Conservation (phyloP, 2,888 invertebrate species). For the Caenorhabditis wallacei region DNA sequence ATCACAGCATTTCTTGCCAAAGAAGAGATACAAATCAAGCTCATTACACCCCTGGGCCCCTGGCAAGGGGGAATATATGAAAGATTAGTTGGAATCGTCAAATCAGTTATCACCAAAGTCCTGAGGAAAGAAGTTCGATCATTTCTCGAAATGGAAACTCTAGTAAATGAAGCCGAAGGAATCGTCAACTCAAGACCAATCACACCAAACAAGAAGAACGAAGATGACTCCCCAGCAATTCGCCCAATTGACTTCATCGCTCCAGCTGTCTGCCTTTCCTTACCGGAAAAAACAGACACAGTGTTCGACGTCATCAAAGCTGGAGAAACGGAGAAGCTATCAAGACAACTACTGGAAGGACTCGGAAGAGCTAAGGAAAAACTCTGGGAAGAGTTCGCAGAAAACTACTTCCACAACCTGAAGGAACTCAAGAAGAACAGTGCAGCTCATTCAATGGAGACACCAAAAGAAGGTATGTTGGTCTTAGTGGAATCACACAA, state of each 20-base stretch:
- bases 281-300: not conserved
- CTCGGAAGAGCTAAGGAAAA: not conserved
- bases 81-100: not conserved
- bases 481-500: not conserved
- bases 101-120: not conserved
- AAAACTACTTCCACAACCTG: not conserved
- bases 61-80: slow-evolving; percentile 20
- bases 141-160: not conserved
- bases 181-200: not conserved
- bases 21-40: slow-evolving; percentile 7
- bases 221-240: not conserved
- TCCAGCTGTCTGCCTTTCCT: not conserved
- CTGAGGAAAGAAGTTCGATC: not conserved
- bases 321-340: not conserved
- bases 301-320: not conserved
- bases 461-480: not conserved
- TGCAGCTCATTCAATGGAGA: not conserved
- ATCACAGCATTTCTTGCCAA: not conserved
- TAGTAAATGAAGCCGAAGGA: not conserved
- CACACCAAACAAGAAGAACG: not conserved
- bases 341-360: not conserved
- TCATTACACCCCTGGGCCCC: slow-evolving; percentile 1
- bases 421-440: not conserved
- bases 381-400: not conserved
- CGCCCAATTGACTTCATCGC: slow-evolving; percentile 1